Base-by-base conservation (phyloP, 2,888 invertebrate species). In the Drosophila borealis region DNA sequence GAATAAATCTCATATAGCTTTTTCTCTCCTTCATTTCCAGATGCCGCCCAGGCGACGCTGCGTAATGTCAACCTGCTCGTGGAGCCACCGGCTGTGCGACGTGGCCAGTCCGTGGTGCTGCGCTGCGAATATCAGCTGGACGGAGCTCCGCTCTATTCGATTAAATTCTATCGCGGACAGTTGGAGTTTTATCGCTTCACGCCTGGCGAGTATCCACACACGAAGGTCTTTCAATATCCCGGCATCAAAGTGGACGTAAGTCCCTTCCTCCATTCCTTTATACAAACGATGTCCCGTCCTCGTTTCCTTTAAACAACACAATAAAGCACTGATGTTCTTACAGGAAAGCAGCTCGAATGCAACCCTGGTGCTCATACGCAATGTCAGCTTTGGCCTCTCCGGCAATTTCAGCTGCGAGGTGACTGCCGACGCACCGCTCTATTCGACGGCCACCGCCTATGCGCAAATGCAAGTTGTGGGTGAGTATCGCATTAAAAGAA, bases 321-420 rank as follows among this genome's bases (percentile, higher is more conserved):
- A 50, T 55, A 37, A 37, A 51, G 63, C 54, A 39, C 39, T 44
- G 37, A 46, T 55, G 51, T 46, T 14, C 34, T 65, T 67, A 78
- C 93, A 96, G 96, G 91, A 94, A 87, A 94, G 94, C 79, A 94
- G 94, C 88, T 95, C 95, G 39, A 95, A 95, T 91, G 94, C 95
- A 87, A 95, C 94, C 67, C 94, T 95, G 90, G 95, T 95, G 80
- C 94, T 94, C 74, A 93, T 95, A 84, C 94, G 94, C 69, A 93
- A 95, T 86, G 95, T 95, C 66, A 94, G 94, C 90, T 95, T 95
- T 82, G 94, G 93, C 21, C 93, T 95, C 36, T 94, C 95, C 3
- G 95, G 95, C 17, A 95, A 94, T 93, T 95, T 95, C 92, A 95
- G 94, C 91, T 95, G 95, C 84, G 95, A 95, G 91, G 95, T 95